These are phyloP conservation scores for Microhierax caerulescens DNA, from an alignment of 2,797 vertebrate species.

Conservation along the genomic window DNA sequence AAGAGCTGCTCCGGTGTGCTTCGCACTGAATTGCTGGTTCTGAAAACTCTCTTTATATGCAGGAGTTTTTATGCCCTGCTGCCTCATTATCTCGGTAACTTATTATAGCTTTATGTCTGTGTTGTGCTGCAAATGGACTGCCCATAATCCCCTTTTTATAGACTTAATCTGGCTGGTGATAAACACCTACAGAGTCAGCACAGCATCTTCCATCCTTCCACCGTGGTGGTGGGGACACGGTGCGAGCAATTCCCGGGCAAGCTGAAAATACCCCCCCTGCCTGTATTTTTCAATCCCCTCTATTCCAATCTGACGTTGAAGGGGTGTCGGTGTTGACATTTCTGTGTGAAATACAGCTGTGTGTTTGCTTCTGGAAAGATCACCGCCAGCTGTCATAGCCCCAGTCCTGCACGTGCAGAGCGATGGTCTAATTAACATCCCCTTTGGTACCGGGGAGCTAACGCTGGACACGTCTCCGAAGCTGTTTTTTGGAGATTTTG, in stretches of 20 bases:
- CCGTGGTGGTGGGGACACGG: not conserved
- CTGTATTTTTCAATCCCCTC: not conserved
- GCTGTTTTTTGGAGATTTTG: not conserved
- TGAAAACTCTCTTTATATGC: not conserved
- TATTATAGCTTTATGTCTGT: constrained; percentile 28
- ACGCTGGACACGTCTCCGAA: not conserved
- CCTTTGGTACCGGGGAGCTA: not conserved
- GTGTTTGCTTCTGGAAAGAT: constrained; percentile 68
- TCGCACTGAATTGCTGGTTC: not conserved
- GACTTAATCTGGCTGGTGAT: constrained; percentile 33
- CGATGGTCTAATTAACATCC: not conserved
- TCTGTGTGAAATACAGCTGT: not conserved
- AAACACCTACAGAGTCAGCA: not conserved
- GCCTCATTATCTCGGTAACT: constrained; percentile 43
- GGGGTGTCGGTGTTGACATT: not conserved
- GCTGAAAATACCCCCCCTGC: not conserved
- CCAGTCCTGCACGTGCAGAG: not conserved
- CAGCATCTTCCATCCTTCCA: not conserved
- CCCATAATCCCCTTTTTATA: constrained; percentile 44
- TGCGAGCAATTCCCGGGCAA: not conserved
- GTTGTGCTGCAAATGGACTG: constrained; percentile 45
- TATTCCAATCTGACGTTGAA: not conserved
- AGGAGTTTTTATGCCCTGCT: constrained; percentile 12
- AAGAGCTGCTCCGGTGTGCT: not conserved
- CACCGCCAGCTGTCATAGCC: constrained; percentile 8